These are phyloP conservation scores for Eumaeus atala DNA, from an alignment of 1,140 invertebrate genomes.

Conservation along the genomic window DNA sequence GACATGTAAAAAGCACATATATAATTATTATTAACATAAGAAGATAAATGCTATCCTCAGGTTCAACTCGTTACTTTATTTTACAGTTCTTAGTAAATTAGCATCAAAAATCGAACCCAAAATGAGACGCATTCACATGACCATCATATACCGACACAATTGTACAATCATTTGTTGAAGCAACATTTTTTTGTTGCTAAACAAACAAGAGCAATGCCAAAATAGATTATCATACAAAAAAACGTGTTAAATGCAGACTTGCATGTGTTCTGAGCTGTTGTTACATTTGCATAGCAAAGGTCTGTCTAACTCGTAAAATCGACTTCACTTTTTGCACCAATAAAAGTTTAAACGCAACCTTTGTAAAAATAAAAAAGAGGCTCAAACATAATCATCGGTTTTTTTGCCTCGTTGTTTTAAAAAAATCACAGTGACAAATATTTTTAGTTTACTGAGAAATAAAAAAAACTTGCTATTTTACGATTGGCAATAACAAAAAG, in stretches of 20 bases:
- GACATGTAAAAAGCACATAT: too few species aligned
- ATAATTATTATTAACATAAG: too few species aligned
- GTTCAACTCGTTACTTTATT: too few species aligned
- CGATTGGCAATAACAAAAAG: conserved; percentile 4
- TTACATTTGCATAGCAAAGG: conserved; percentile 1
- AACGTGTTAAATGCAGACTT: background rate
- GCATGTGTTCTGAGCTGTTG: conserved; percentile 5
- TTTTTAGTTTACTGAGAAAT: background rate
- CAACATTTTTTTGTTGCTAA: too few species aligned
- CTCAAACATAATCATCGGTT: background rate
- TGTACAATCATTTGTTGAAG: too few species aligned
- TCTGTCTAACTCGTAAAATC: background rate
- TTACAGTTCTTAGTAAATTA: too few species aligned
- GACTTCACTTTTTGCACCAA: background rate
- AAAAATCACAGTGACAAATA: conserved; percentile 4
- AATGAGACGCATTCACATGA: conserved; percentile 45
- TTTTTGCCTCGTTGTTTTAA: conserved; percentile 2
- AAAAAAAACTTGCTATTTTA: conserved; percentile 4
- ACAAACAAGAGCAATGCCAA: background rate
- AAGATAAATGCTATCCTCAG: too few species aligned
- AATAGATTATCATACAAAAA: background rate
- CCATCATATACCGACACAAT: background rate
- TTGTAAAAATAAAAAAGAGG: background rate
- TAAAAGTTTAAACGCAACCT: conserved; percentile 1
- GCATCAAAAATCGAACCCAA: conserved; percentile 22